phyloP scores from a whole-genome alignment of 2,797 vertebrate species.

The Sebastes jordani region DNA sequence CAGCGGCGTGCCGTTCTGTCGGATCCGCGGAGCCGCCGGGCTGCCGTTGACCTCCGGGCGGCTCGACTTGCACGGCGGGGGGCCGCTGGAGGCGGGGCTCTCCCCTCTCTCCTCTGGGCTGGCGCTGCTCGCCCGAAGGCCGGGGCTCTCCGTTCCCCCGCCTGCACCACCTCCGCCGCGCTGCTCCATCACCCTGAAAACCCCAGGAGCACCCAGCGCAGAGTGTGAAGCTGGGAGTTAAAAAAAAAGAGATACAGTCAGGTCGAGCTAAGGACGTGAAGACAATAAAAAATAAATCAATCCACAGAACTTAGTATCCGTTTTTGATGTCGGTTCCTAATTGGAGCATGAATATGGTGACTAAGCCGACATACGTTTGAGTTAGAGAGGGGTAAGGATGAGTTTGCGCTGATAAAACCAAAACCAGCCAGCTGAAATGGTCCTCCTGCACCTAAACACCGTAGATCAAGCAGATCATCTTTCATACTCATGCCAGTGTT shows the following conservation, averaged over 20 bases:
- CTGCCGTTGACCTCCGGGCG: conserved; percentile 91
- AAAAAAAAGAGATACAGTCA: not conserved
- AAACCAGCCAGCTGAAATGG: not conserved
- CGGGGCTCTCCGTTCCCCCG: conserved; percentile 85
- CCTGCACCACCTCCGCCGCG: conserved; percentile 40
- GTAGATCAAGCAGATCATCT: not conserved
- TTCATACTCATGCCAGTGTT: conserved; percentile 11
- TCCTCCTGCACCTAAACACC: not conserved
- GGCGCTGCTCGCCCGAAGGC: conserved; percentile 82
- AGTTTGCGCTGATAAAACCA: not conserved
- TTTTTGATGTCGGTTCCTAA: not conserved
- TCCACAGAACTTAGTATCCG: not conserved
- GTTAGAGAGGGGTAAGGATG: not conserved
- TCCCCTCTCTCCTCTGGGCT: conserved; percentile 84
- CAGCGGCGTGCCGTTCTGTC: conserved; percentile 84
- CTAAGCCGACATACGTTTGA: not conserved
- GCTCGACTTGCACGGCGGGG: conserved; percentile 86
- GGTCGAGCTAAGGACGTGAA: not conserved
- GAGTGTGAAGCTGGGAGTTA: conserved; percentile 83
- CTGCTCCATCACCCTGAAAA: conserved; percentile 87
- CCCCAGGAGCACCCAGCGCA: conserved; percentile 85
- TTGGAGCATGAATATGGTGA: not conserved
- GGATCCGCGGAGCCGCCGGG: conserved; percentile 84
- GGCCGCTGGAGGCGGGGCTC: conserved; percentile 87
- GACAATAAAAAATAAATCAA: not conserved